These are phyloP conservation scores for Pygmarrhopalites habei DNA, from an alignment of 1,140 invertebrate genomes.

Conservation along the genomic window DNA sequence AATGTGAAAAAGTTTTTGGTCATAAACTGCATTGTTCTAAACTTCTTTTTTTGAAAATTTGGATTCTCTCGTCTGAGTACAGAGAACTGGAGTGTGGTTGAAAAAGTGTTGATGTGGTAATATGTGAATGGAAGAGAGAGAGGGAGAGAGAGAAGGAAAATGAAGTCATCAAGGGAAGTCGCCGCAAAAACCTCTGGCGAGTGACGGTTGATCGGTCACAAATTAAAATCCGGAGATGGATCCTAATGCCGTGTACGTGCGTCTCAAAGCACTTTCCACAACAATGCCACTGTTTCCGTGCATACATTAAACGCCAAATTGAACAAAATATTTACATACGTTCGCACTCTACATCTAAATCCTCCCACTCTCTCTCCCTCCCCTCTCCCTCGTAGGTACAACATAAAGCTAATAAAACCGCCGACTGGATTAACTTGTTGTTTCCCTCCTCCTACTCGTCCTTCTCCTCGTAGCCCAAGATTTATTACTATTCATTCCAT, in stretches of 20 bases:
- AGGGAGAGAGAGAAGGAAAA: constrained; percentile 5
- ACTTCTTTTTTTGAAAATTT: too few species aligned
- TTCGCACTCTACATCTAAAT: too few species aligned
- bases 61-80: too few species aligned
- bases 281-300: background rate
- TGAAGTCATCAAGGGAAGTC: constrained; percentile 22
- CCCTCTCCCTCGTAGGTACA: too few species aligned
- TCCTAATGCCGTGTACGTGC: constrained; percentile 25
- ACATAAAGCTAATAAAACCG: background rate
- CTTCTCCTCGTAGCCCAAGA: too few species aligned
- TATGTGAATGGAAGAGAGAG: too few species aligned
- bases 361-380: too few species aligned
- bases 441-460: background rate
- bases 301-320: background rate
- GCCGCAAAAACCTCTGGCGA: constrained; percentile 10
- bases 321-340: background rate
- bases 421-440: constrained; percentile 3
- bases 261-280: constrained; percentile 23
- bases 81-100: too few species aligned
- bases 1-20: too few species aligned
- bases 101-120: too few species aligned
- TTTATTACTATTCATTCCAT: too few species aligned
- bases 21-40: too few species aligned
- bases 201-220: constrained; percentile 22
- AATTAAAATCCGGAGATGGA: constrained; percentile 21